Percentiles rank a stretch among this genome's conserved stretches.
phyloP scores from a whole-genome alignment of 2,797 vertebrate species.

The Ciconia nigra region DNA sequence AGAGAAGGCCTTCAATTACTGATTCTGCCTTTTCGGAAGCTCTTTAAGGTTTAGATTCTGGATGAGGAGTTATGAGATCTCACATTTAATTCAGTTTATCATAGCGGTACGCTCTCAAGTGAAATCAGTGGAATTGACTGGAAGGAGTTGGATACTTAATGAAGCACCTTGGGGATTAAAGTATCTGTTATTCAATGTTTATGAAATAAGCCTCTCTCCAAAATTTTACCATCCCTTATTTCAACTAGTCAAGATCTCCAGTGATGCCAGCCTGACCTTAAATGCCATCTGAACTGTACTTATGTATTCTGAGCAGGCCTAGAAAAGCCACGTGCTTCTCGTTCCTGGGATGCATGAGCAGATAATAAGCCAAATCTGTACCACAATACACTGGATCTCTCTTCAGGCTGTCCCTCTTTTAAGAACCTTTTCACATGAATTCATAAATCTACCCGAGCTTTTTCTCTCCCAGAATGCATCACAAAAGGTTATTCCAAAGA shows the following conservation, averaged over 20 bases:
- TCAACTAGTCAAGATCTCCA: background rate
- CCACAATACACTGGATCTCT: background rate
- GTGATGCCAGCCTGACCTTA: slow-evolving; percentile 8
- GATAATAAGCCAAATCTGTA: background rate
- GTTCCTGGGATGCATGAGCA: background rate
- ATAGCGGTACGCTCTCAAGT: background rate
- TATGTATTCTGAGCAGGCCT: background rate
- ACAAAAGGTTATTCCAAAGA: background rate
- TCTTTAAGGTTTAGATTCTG: background rate
- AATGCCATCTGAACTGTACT: background rate
- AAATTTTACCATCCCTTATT: background rate
- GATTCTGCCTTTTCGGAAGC: background rate
- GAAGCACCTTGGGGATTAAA: slow-evolving; percentile 1
- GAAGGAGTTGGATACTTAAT: background rate
- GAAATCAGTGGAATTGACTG: slow-evolving; percentile 6
- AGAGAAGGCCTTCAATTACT: background rate
- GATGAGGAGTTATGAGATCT: slow-evolving; percentile 14
- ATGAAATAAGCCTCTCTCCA: background rate
- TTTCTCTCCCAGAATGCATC: background rate
- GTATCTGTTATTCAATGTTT: background rate
- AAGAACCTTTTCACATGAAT: background rate
- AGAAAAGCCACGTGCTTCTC: background rate
- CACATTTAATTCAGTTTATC: slow-evolving; percentile 38
- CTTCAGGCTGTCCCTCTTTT: background rate
- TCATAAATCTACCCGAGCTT: background rate